phyloP scores from a whole-genome alignment of 1,140 invertebrate species.

The Parapsyche elsis region DNA sequence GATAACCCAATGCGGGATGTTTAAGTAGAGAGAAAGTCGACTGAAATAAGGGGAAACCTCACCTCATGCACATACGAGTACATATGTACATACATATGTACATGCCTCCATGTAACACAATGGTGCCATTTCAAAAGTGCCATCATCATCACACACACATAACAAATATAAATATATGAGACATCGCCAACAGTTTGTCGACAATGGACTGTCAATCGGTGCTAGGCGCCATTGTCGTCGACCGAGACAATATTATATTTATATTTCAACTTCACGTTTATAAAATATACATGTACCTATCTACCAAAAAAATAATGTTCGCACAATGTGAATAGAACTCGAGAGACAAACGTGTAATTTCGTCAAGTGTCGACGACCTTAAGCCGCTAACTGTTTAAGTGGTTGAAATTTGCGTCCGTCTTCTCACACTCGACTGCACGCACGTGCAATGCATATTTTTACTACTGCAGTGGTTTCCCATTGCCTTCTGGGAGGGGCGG shows the following conservation, averaged over 20 bases:
- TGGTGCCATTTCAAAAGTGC: constrained; percentile 6
- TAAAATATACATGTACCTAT: no score
- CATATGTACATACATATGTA: no score
- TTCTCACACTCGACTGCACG: neutral
- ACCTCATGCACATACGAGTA: neutral
- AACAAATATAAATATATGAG: neutral
- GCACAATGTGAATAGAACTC: no score
- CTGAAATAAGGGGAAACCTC: neutral
- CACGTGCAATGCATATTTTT: no score
- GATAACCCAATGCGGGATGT: neutral
- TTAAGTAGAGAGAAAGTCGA: neutral
- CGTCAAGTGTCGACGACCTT: constrained; percentile 7
- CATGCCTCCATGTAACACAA: neutral
- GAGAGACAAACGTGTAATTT: neutral
- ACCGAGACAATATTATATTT: constrained; percentile 1
- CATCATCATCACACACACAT: neutral
- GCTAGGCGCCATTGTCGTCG: neutral
- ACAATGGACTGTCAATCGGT: neutral
- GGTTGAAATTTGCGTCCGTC: neutral
- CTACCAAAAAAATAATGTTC: no score
- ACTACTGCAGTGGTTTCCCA: no score
- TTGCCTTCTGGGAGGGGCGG: no score
- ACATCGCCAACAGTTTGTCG: neutral
- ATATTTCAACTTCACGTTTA: no score
- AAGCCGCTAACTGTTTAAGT: neutral